Evolutionary conservation across 2,113 vertebrate species (phyloP), one percentile per base, ranked within the genome.

Genomic region (Rhizomys pruinosus): DNA sequence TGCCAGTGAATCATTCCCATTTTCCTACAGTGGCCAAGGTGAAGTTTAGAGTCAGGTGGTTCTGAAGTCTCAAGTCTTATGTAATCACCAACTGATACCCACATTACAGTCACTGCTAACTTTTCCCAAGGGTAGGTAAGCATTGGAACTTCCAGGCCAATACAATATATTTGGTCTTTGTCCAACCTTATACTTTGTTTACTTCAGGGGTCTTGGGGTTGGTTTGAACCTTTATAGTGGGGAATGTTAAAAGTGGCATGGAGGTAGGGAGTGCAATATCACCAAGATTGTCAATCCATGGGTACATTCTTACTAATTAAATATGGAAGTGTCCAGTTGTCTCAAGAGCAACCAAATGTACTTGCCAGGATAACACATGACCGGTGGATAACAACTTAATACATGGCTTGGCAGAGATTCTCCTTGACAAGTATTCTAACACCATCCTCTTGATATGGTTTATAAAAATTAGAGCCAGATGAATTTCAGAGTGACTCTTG

Each of bases 191-290:
- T 57, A 25, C 3, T 84, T 55, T 34, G n/a, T 4, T 71, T 73
- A 37, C 20, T 81, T 81, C 2, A 52, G 47, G 23, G 29, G 59
- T 19, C 64, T 0, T 0, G 0, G 69, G 22, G 61, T 10, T 2
- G 63, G 23, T 11, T 39, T 89, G 44, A 79, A 78, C n/a, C 4
- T 89, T 79, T 79, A 17, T 25, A 55, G 13, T 57, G 37, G 25
- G 3, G 74, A 86, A 52, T 85, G 15, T 77, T 77, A n/a, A 59
- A 81, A 59, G 25, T 11, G 27, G 29, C 20, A 3, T 34, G 32
- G 15, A 10, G 15, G 76, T 25, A 42, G 5, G 15, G 12, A 27
- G 55, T 25, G 52, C 34, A 52, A 81, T 25, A 7, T 10, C 3
- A 61, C n/a, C 47, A 77, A 55, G 57, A 81, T 15, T 22, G 27